Conservation (phyloP, 2,888 invertebrate genomes). For the Melinaea marsaeus region DNA sequence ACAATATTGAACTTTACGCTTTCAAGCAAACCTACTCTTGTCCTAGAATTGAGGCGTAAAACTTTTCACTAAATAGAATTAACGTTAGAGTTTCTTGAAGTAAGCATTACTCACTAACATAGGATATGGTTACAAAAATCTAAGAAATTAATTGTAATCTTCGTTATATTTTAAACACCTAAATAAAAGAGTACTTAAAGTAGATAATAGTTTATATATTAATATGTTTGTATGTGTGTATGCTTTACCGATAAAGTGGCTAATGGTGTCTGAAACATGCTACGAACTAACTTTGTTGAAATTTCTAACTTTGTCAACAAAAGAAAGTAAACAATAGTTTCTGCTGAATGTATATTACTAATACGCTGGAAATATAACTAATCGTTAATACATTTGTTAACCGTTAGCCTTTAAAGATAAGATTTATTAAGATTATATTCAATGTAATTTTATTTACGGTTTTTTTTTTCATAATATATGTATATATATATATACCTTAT, state of each 20-base stretch:
- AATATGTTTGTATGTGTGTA: too few relatives aligned
- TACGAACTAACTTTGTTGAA: constrained; percentile 55
- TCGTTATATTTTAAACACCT: background rate
- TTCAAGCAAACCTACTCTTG: background rate
- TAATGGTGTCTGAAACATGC: constrained; percentile 48
- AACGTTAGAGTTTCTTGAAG: background rate
- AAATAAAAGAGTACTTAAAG: background rate
- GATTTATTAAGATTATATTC: too few relatives aligned
- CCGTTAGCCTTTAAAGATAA: too few relatives aligned
- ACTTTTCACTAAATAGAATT: background rate
- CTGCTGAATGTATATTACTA: background rate
- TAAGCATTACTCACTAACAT: background rate
- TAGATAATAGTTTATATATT: too few relatives aligned
- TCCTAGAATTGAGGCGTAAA: background rate
- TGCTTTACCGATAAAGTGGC: constrained; percentile 45
- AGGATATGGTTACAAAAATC: background rate
- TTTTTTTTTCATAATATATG: too few relatives aligned
- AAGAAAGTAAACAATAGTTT: background rate
- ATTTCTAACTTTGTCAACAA: background rate
- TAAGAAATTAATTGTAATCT: background rate
- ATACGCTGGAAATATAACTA: too few relatives aligned
- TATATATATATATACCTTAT: too few relatives aligned
- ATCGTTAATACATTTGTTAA: too few relatives aligned
- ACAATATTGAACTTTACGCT: background rate
- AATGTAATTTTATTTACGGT: too few relatives aligned